Evolutionary conservation across 2,797 vertebrate genomes (phyloP).

Genomic region (Urosaurus nigricauda): DNA sequence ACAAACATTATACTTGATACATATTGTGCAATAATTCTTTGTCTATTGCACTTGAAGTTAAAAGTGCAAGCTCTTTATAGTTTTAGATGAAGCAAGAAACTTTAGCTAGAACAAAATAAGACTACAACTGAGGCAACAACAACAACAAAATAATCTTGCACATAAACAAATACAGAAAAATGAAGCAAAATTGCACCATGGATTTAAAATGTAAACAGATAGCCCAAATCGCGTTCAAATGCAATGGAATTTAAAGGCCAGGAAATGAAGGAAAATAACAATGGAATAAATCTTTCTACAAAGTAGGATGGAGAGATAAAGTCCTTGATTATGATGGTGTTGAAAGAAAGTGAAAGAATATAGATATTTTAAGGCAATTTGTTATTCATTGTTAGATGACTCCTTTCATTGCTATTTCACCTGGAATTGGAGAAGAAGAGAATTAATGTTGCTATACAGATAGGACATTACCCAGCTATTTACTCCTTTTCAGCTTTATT

Average conservation of each 20-base stretch:
- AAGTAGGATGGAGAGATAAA: not conserved
- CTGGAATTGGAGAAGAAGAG: constrained; percentile 5
- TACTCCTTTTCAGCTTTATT: not conserved
- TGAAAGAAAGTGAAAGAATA: not conserved
- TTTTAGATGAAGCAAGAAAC: not conserved
- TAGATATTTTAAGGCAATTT: not conserved
- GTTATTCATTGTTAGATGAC: not conserved
- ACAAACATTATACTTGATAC: constrained; percentile 22
- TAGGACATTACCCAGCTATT: no score
- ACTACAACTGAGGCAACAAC: not conserved
- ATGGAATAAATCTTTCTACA: not conserved
- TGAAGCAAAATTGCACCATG: constrained; percentile 15
- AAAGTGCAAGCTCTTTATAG: constrained; percentile 21
- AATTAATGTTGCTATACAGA: not conserved
- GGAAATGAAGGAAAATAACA: not conserved
- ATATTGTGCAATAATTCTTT: constrained; percentile 2
- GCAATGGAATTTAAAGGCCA: not conserved
- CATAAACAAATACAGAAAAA: not conserved
- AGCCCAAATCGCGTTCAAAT: not conserved
- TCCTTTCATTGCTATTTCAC: constrained; percentile 15
- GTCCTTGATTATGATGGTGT: not conserved
- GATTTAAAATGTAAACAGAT: constrained; percentile 21
- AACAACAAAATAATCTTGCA: not conserved
- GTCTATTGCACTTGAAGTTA: not conserved
- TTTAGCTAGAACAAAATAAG: constrained; percentile 5